Base-by-base conservation (phyloP, 2,888 invertebrate genomes). In the Anorthoa munda region DNA sequence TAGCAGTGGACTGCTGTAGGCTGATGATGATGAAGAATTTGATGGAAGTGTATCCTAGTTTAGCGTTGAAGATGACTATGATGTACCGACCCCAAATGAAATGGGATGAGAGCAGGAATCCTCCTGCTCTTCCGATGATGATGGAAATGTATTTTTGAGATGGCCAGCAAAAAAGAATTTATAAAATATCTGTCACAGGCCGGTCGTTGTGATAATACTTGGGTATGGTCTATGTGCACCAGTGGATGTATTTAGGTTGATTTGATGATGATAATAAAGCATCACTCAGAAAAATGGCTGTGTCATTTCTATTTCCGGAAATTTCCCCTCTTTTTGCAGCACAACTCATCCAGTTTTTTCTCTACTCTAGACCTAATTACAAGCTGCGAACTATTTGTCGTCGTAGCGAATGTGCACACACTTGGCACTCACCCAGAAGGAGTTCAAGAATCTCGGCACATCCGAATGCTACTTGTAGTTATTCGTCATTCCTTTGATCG, bases 301-400 rank as follows among this genome's bases (percentile, higher is more conserved):
- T 18, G 23, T 60, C n/a, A 51, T 75, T 72, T 72, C 23, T 72
- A 58, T 60, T 53, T 53, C 21, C n/a, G 0, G 13, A 13, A 46
- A 18, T 21, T 23, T 23, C 26, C 17, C 18, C 13, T 17, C 21
- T 45, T 56, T 63, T 63, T 63, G 11, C 63, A 75, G 23, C 21
- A 13, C 45, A 50, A 51, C 31, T 46, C 15, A 55, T 68, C 31
- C 50, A 50, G 23, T 48, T 66, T 82, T 66, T 82, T 80, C 81
- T 69, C 66, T 75, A 64, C 82, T 82, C 58, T 66, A 72, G 58
- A 82, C 79, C 78, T 71, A 63, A 72, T 82, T 83, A 80, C 74
- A 56, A 79, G 46, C 60, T 58, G 51, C 51, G 53, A 70, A 63
- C 56, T 63, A 75, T 75, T 70, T 60, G 59, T 73, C 72, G 66